Evolutionary conservation across 2,888 invertebrate genomes (phyloP), one percentile per base, ranked within the genome.

Genomic region (Palloptera scutellata): DNA sequence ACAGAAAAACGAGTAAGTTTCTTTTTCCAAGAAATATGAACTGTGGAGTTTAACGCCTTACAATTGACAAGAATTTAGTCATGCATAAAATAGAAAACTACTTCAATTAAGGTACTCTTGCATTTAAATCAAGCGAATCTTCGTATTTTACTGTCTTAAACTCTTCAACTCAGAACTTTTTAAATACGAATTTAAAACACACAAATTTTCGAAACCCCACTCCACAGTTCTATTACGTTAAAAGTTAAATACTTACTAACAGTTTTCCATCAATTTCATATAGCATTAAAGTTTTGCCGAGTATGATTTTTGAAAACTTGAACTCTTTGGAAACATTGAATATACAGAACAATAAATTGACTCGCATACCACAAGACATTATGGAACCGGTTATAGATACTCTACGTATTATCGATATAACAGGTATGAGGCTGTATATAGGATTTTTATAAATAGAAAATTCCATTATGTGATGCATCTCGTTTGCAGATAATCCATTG

Each of bases 381-480:
- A 95, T 94, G 90, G 94, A 95, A 81, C 93, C 93, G 15, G 90
- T 96, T 70, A 88, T 95, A 76, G 95, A 96, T 82, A 95, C 95
- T 0, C 87, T 96, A 12, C 88, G 92, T 75, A 92, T 94, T 70
- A 91, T 96, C 74, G 96, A 96, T 85, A 91, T 96, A 73, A 95
- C 93, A 88, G 95, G 96, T 95, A 86, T 86, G 86, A 70, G 11
- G 41, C 6, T 9, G 3, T 63, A 19, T 10, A 41, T 12, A 45
- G 53, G 54, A 42, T 41, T 48, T 57, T 57, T 8, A 10, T 17
- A 19, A 43, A 30, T 45, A 12, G 42, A 43, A 13, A 1, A 12
- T 19, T n/a, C 15, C 15, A 45, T n/a, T 45, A 43, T 41, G 5
- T 17, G 43, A 11, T n/a, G 17, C 6, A n/a, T 13, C 9, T 51